Conservation (phyloP, 2,797 vertebrate species). For the Melanotaenia nigrans region DNA sequence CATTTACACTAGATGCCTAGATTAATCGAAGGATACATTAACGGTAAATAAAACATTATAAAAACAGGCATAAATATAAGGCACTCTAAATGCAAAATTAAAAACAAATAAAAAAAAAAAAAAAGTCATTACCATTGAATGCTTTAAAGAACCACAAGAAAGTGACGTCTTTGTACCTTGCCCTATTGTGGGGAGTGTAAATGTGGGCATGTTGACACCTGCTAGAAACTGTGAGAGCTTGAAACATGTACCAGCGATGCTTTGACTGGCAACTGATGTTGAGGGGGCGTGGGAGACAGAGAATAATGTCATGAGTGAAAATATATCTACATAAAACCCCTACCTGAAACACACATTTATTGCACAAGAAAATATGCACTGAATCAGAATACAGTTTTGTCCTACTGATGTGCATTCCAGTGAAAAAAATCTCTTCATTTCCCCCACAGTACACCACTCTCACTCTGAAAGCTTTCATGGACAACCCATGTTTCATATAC, state of each 20-base stretch:
- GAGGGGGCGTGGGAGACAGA: slow-evolving; percentile 8
- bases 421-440: slow-evolving; percentile 86
- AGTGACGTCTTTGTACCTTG: slow-evolving; percentile 77
- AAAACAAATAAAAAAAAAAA: slow-evolving; percentile 58
- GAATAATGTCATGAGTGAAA: slow-evolving; percentile 63
- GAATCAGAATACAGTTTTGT: slow-evolving; percentile 89
- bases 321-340: slow-evolving; percentile 70
- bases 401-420: slow-evolving; percentile 98
- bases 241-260: slow-evolving; percentile 56
- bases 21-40: slow-evolving; percentile 79
- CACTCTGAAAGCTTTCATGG: slow-evolving; percentile 74
- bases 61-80: slow-evolving; percentile 99
- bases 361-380: slow-evolving; percentile 97
- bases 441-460: slow-evolving; percentile 82
- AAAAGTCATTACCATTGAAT: slow-evolving; percentile 58
- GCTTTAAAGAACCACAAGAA: slow-evolving; percentile 66
- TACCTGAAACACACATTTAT: slow-evolving; percentile 89
- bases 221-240: slow-evolving; percentile 53
- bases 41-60: slow-evolving; percentile 83
- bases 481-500: slow-evolving; percentile 63
- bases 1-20: slow-evolving; percentile 77
- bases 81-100: slow-evolving; percentile 99
- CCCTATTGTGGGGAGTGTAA: slow-evolving; percentile 72
- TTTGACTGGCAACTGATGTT: slow-evolving; percentile 51
- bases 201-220: slow-evolving; percentile 42